Evolutionary conservation across 2,888 invertebrate genomes (phyloP).

Genomic region (Nymphalis polychloros): DNA sequence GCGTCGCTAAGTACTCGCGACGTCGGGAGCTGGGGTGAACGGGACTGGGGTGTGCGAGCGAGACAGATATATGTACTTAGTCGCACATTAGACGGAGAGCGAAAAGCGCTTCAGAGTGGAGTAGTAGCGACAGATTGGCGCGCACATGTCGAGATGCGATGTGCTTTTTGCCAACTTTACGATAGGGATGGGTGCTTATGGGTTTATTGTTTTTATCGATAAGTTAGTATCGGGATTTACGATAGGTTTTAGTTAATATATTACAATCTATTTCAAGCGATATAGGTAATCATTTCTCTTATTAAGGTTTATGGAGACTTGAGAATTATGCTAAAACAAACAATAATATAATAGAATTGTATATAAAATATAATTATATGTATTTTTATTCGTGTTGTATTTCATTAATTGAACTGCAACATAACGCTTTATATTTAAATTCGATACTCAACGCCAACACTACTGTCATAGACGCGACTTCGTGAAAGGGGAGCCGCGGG

Average conservation of each 20-base stretch:
- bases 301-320: not conserved
- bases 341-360: no score
- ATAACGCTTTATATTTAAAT: not conserved
- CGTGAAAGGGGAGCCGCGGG: constrained; percentile 67
- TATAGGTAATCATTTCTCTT: not conserved
- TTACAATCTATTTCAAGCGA: not conserved
- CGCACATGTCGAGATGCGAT: constrained; percentile 79
- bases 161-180: constrained; percentile 73
- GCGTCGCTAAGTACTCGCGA: constrained; percentile 73
- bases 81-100: constrained; percentile 48
- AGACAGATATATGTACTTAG: constrained; percentile 36
- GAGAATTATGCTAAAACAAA: not conserved
- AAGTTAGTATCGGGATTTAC: not conserved
- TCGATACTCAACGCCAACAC: constrained; percentile 44
- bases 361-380: no score
- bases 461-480: constrained; percentile 49
- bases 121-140: constrained; percentile 79
- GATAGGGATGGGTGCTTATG: constrained; percentile 39
- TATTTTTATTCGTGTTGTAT: no score
- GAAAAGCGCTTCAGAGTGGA: constrained; percentile 56
- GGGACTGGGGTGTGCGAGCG: constrained; percentile 52
- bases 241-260: not conserved
- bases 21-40: constrained; percentile 52
- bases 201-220: constrained; percentile 13
- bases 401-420: no score